Percentiles rank a stretch among this genome's conserved stretches.
These are phyloP conservation scores for Pteria penguin DNA, from an alignment of 2,888 invertebrate species.

Conservation along the genomic window DNA sequence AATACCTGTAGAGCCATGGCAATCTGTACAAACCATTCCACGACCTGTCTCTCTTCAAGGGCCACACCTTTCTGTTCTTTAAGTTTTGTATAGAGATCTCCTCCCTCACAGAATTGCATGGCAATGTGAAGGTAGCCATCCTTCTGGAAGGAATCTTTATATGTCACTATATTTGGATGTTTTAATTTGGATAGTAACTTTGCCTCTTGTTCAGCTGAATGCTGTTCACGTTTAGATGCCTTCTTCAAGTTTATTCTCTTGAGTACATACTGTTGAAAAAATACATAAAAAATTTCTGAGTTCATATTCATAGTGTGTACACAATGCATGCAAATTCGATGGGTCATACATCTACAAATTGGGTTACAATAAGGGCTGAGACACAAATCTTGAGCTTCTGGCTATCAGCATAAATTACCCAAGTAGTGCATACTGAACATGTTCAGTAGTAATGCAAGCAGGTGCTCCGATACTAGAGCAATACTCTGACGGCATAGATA, in stretches of 20 bases:
- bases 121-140: conserved; percentile 80
- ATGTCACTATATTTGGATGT: conserved; percentile 82
- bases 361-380: too few species aligned
- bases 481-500: too few species aligned
- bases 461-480: too few species aligned
- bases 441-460: too few species aligned
- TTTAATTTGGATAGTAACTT: conserved; percentile 80
- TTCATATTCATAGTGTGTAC: too few species aligned
- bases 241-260: conserved; percentile 79
- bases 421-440: too few species aligned
- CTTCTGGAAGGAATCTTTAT: conserved; percentile 81
- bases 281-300: too few species aligned
- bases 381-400: too few species aligned
- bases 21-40: conserved; percentile 82
- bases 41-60: conserved; percentile 80
- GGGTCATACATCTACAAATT: too few species aligned
- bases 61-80: conserved; percentile 78
- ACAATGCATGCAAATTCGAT: too few species aligned
- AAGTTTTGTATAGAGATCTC: conserved; percentile 80
- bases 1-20: conserved; percentile 81
- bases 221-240: conserved; percentile 77
- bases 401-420: too few species aligned
- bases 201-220: conserved; percentile 80
- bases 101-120: conserved; percentile 82
- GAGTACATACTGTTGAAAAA: conserved; percentile 81